Percentiles rank a stretch among this genome's conserved stretches.
These are phyloP conservation scores for Drosophila parvula DNA, from an alignment of 1,140 invertebrate species.

Conservation along the genomic window DNA sequence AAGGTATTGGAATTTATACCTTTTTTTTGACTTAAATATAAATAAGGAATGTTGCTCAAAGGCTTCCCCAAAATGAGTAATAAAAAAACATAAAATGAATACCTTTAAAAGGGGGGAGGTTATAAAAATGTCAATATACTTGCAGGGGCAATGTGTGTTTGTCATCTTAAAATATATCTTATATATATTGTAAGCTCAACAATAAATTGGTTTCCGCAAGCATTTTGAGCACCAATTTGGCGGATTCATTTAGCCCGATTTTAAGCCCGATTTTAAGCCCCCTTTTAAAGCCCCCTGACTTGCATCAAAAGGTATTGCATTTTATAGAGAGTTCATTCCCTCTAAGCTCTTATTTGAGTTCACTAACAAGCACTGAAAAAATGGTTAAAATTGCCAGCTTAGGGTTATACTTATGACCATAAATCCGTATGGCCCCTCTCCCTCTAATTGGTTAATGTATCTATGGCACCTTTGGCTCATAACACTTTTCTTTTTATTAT, in stretches of 20 bases:
- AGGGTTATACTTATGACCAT: neutral
- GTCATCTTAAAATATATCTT: neutral
- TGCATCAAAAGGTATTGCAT: neutral
- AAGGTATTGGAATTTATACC: constrained; percentile 1
- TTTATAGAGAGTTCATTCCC: neutral
- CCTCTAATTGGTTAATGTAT: constrained; percentile 5
- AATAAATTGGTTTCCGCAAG: neutral
- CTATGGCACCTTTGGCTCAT: neutral
- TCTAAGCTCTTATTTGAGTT: neutral
- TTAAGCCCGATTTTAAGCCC: neutral
- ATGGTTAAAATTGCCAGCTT: neutral
- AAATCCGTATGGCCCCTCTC: constrained; percentile 1
- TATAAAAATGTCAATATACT: constrained; percentile 8
- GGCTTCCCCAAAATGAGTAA: neutral
- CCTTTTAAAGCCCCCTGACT: neutral
- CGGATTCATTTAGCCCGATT: neutral
- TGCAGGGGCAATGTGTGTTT: neutral
- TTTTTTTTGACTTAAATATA: neutral
- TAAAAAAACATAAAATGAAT: constrained; percentile 11
- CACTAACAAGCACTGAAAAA: neutral
- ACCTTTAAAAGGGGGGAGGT: neutral
- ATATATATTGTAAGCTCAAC: neutral
- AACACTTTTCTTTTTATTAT: neutral
- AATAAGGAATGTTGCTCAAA: too few relatives aligned
- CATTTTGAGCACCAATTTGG: neutral